Evolutionary conservation across 2,888 invertebrate genomes (phyloP), one percentile per base, ranked within the genome.

Genomic region (Caenorhabditis macrosperma): DNA sequence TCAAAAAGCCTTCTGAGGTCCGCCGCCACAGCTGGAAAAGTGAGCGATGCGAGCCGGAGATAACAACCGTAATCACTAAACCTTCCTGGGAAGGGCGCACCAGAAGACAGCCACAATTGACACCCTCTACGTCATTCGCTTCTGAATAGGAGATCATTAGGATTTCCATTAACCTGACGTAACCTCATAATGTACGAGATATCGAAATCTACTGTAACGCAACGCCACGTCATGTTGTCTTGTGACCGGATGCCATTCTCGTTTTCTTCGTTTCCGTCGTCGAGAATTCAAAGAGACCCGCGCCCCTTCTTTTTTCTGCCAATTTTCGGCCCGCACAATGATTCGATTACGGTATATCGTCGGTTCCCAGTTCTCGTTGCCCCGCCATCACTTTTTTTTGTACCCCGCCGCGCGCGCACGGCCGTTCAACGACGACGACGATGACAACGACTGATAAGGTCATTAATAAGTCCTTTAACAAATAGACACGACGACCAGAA

Each of bases 291-390:
- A 41, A 5, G 22, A 24, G n/a, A n/a, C 20, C 10, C 41, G 46
- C 46, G 28, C 60, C 6, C 17, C 22, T 30, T 48, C 38, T 33
- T 35, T 50, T 20, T 26, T 26, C n/a, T 22, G 38, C 59, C 20
- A 5, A 24, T 60, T 41, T 38, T 24, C 6, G 41, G 6, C 15
- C 35, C 35, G 4, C 33, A 6, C 41, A 33, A 9, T 78, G 44
- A 78, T 78, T 78, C 44, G 77, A 78, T 78, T 78, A 71, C 71
- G 69, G 77, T 78, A 68, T 44, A 33, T 33, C 9, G 38, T 33
- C 24, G 64, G 38, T 59, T 59, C 38, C 38, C 33, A 26, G 10
- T 52, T 28, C 28, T 24, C 33, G 33, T 7, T 33, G 4, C 55
- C 38, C 22, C 48, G 20, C 24, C 5, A 26, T 38, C 24, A 41